phyloP scores from a whole-genome alignment of 1,140 invertebrate species.

The Colletes latitarsis region DNA sequence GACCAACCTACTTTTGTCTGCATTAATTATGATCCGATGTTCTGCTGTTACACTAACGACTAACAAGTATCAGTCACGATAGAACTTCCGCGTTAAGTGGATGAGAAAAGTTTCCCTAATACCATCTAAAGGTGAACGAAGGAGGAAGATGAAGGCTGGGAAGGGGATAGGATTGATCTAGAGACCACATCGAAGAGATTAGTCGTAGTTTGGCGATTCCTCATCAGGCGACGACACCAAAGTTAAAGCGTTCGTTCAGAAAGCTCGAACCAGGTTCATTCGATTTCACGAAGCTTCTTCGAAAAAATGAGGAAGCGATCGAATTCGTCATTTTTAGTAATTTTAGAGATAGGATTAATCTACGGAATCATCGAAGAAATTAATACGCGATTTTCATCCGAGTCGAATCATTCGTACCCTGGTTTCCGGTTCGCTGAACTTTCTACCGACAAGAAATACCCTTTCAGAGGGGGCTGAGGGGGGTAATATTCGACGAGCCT shows the following conservation, averaged over 20 bases:
- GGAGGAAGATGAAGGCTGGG: not conserved
- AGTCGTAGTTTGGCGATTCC: slow-evolving; percentile 47
- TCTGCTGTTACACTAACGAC: slow-evolving; percentile 42
- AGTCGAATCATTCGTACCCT: too few species aligned
- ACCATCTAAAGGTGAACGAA: slow-evolving; percentile 36
- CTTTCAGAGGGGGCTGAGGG: slow-evolving; percentile 21
- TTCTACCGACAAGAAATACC: slow-evolving; percentile 33
- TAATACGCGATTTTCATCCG: too few species aligned
- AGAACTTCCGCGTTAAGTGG: slow-evolving; percentile 62
- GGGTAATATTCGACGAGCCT: slow-evolving; percentile 53
- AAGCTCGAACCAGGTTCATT: slow-evolving; percentile 41
- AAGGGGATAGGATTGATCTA: not conserved
- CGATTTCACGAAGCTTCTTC: not conserved
- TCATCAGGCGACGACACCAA: slow-evolving; percentile 55
- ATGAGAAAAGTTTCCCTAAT: slow-evolving; percentile 67
- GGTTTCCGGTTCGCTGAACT: not conserved
- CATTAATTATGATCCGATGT: slow-evolving; percentile 59
- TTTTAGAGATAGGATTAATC: too few species aligned
- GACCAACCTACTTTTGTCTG: slow-evolving; percentile 44
- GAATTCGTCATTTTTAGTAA: too few species aligned
- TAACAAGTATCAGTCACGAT: slow-evolving; percentile 44
- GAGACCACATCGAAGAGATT: slow-evolving; percentile 49
- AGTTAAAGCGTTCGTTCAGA: slow-evolving; percentile 50
- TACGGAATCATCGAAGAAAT: too few species aligned
- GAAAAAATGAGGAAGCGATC: slow-evolving; percentile 4